phyloP scores from a whole-genome alignment of 2,797 vertebrate species.

The Kryptolebias ocellatus region DNA sequence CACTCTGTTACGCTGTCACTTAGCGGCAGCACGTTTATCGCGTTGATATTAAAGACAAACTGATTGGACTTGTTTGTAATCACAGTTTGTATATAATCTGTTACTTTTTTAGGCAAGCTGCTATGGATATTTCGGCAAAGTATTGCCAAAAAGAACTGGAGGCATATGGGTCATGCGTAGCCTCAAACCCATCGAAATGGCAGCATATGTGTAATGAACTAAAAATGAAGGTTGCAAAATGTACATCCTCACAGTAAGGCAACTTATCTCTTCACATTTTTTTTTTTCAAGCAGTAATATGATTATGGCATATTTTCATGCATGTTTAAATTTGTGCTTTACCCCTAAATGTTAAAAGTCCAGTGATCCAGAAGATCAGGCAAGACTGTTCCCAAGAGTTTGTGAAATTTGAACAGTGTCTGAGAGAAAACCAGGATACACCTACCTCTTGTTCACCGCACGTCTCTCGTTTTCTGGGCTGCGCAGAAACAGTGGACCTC shows the following conservation, averaged over 20 bases:
- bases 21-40: background rate
- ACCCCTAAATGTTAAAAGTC: conserved; percentile 73
- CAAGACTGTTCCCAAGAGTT: conserved; percentile 86
- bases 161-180: conserved; percentile 89
- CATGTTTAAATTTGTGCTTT: background rate
- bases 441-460: conserved; percentile 84
- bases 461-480: conserved; percentile 86
- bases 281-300: background rate
- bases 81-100: conserved; percentile 7
- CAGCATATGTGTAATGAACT: conserved; percentile 88
- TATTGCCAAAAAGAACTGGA: conserved; percentile 90
- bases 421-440: conserved; percentile 82
- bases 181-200: conserved; percentile 88
- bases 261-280: background rate
- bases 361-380: conserved; percentile 91
- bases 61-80: background rate
- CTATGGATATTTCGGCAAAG: conserved; percentile 88
- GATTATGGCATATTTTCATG: background rate
- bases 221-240: conserved; percentile 88
- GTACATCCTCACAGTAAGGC: conserved; percentile 90
- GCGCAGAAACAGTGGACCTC: conserved; percentile 87
- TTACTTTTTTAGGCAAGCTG: conserved; percentile 86
- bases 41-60: background rate
- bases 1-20: background rate
- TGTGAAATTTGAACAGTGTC: conserved; percentile 87